Evolutionary conservation across 1,140 invertebrate genomes (phyloP), one percentile per base, ranked within the genome.

Genomic region (Drosophila quadrilineata): DNA sequence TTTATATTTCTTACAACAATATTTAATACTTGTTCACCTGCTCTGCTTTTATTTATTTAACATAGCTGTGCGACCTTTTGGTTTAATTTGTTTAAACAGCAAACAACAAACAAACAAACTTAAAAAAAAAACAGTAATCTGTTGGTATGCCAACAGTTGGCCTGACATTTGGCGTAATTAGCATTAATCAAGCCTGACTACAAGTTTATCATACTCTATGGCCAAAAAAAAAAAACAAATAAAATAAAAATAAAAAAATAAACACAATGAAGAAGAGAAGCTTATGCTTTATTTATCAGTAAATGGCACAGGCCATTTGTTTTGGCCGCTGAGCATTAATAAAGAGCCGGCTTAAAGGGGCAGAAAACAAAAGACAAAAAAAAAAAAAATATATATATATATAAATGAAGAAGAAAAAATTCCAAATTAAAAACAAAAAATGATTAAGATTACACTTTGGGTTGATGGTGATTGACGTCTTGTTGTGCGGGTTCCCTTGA

Each of bases 141-240:
- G 14, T 16, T 35, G 26, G 49, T 26, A 10, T 53, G 52, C n/a
- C n/a, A n/a, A n/a, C n/a, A n/a, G n/a, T 40, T 71, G 53, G 67
- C 31, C 60, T 75, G 73, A 74, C 71, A 69, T 75, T 70, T 69
- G 59, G 33, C 53, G 66, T 68, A 84, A 84, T 80, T 80, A 80
- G 76, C 72, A 80, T 80, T 80, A 72, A 84, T 80, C 77, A 80
- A 75, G 62, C 71, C 56, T 14, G 22, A 29, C 46, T 53, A 48
- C 40, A 22, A 40, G 21, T 50, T 40, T 31, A n/a, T n/a, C n/a
- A n/a, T n/a, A n/a, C n/a, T 16, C 36, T 45, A 16, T 45, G 22
- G 41, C 52, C 63, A 48, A 59, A 58, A 69, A 59, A n/a, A n/a
- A n/a, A n/a, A n/a, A n/a, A n/a, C n/a, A n/a, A n/a, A n/a, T n/a